Evolutionary conservation across 2,113 vertebrate genomes (phyloP), one percentile per base, ranked within the genome.

Genomic region (Uropsilus gracilis): DNA sequence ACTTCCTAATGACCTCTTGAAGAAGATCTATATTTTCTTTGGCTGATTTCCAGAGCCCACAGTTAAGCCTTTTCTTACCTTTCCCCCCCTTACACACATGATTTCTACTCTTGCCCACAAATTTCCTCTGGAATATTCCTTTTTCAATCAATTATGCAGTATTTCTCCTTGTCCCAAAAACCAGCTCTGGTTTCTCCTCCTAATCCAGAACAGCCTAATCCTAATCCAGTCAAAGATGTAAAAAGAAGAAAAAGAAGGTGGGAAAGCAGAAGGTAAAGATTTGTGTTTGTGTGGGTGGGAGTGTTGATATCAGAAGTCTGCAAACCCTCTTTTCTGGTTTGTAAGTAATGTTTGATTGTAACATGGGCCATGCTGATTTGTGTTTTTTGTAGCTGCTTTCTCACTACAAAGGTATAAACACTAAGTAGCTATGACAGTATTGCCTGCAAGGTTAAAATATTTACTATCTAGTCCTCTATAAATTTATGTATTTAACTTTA

Each of bases 191-290:
- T 24, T 71, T 78, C 22, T 37, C 8, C 12, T 83, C 11, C 11
- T 78, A 9, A 44, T 78, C 20, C 3, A 69, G 22, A 28, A 2
- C 8, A 78, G 20, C 26, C 8, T 78, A n/a, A n/a, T n/a, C n/a
- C n/a, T n/a, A n/a, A n/a, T n/a, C n/a, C n/a, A n/a, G n/a, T n/a
- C n/a, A n/a, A n/a, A 7, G 82, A 6, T 30, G n/a, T 1, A 3
- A 12, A 86, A 68, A n/a, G 50, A 44, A 37, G 12, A 1, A 8
- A 18, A 16, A 39, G 34, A 14, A 20, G 22, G 68, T 37, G 37
- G 11, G 30, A 30, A 48, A 30, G 6, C 5, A 8, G 46, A n/a
- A 18, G 10, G n/a, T 0, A 3, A 4, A 26, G 7, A 6, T n/a
- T n/a, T n/a, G n/a, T n/a, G 44, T 48, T 6, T 48, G 39, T 66